phyloP scores from a whole-genome alignment of 1,140 invertebrate species.

The Bombyx mori region ASM3026992v2 NC_085131.1:1934001-1934500 shows the following conservation, averaged over 20 bases:
- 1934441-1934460: conserved; percentile 40
- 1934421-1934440: conserved; percentile 43
- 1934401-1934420: conserved; percentile 44
- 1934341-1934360: not conserved
- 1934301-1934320: conserved; percentile 7
- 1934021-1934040: no score
- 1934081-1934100: conserved; percentile 7
- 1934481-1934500: conserved; percentile 46
- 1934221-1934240: conserved; percentile 7
- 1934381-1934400: not conserved
- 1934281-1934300: conserved; percentile 21
- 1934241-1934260: conserved; percentile 1
- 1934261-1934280: conserved; percentile 12
- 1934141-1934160: not conserved
- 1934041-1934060: no score
- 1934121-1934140: not conserved
- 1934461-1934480: conserved; percentile 54
- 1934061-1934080: no score
- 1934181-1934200: not conserved
- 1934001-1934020: no score
- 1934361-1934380: no score
- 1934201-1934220: conserved; percentile 10
- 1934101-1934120: conserved; percentile 4
- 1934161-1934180: not conserved
- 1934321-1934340: conserved; percentile 5